Base-by-base conservation (phyloP, 1,140 invertebrate species). In the Olivierus martensii region DNA sequence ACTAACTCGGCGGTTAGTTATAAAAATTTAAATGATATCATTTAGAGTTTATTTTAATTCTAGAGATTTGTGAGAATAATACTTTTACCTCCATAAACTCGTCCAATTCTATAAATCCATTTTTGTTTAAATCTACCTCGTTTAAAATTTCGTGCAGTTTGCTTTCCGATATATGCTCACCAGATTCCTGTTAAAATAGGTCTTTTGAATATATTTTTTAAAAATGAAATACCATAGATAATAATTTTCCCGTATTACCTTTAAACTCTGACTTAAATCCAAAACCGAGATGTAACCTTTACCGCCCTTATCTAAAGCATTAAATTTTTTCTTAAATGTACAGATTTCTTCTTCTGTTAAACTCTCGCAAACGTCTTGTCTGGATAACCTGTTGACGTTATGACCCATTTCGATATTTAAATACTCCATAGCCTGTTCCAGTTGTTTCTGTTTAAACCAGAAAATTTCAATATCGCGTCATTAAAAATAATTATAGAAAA, bases 51-150 rank as follows among this genome's bases (percentile, higher is more conserved):
- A n/a, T n/a, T n/a, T n/a, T n/a, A n/a, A n/a, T n/a, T n/a, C n/a
- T n/a, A n/a, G n/a, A n/a, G n/a, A n/a, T n/a, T n/a, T n/a, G n/a
- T n/a, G n/a, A n/a, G n/a, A n/a, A n/a, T n/a, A 69, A 44, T 49
- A 19, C 34, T 60, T 57, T 63, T 78, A 97, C 93, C 87, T 97
- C 91, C 67, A 99, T 77, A 73, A 96, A 99, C 75, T 99, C 94
- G 67, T 94, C 90, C 65, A 98, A 78, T 72, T 99, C 94, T 65
- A 99, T 89, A 77, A 97, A 89, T 64, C 95, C 95, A 75, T 99
- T 99, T 80, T 92, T 92, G 74, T 97, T 98, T 64, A 94, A 84
- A 77, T 99, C 95, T 66, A 98, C 95, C 78, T 99, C 94, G 69
- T 77, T 82, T 55, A 99, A 78, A 67, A 99, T 93, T 71, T 96